Evolutionary conservation across 2,797 vertebrate genomes (phyloP).

Genomic region (Halcyon smyrnensis): DNA sequence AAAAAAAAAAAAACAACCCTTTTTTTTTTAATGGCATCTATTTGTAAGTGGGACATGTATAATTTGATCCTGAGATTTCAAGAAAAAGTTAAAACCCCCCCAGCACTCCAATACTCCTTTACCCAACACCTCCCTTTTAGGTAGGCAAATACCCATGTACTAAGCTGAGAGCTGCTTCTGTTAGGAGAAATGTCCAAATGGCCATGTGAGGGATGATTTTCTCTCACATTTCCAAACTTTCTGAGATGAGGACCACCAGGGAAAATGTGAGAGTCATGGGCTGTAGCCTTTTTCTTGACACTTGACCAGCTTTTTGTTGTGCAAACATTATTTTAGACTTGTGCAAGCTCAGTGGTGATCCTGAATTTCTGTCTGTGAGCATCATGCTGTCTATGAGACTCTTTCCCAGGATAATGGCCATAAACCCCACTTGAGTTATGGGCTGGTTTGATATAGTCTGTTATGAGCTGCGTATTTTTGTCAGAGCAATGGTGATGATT

Average conservation of each 20-base stretch:
- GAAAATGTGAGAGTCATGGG: accelerated
- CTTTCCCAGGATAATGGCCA: neutral
- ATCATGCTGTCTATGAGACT: neutral
- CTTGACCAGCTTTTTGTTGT: neutral
- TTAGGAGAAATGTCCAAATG: neutral
- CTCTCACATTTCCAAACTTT: neutral
- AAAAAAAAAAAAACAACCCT: no score
- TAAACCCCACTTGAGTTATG: neutral
- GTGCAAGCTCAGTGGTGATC: neutral
- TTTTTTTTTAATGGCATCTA: accelerated
- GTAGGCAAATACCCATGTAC: neutral
- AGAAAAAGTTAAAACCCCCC: neutral
- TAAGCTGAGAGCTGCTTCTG: neutral
- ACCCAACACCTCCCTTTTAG: neutral
- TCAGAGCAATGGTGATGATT: neutral
- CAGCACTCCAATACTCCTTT: neutral
- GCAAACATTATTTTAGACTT: neutral
- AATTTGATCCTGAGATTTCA: neutral
- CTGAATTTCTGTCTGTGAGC: neutral
- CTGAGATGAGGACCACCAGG: neutral
- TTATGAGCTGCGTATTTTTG: neutral
- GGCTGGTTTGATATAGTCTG: neutral
- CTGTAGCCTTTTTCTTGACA: neutral
- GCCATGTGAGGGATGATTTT: accelerated
- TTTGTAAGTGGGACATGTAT: neutral